These are phyloP conservation scores for Nasonovia ribisnigri DNA, from an alignment of 2,888 invertebrate species.

Conservation along the genomic window DNA sequence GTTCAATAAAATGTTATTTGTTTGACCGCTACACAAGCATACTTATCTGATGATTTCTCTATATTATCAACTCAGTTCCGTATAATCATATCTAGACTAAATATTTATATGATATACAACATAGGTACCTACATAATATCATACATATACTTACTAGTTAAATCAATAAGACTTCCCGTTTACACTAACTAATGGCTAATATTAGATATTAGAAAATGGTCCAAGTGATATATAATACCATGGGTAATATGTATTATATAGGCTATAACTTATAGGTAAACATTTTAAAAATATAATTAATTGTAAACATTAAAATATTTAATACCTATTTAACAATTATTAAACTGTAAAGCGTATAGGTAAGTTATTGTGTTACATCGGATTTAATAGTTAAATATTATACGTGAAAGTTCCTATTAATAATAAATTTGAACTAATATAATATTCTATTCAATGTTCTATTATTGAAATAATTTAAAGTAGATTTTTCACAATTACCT, in stretches of 20 bases:
- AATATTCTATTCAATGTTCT: background rate
- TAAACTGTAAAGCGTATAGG: background rate
- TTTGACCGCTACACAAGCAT: background rate
- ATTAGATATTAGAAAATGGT: background rate
- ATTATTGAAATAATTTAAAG: background rate
- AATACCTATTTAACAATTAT: background rate
- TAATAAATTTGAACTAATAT: background rate
- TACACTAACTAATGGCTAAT: background rate
- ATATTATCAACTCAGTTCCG: background rate
- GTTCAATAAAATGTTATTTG: slow-evolving; percentile 5
- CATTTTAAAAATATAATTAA: background rate
- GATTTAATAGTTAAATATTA: background rate
- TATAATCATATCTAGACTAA: background rate
- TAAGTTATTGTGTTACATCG: background rate
- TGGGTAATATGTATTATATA: background rate
- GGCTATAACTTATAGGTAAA: background rate
- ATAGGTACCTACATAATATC: background rate
- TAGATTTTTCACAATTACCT: background rate
- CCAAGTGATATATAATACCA: background rate
- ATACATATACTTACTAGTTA: background rate
- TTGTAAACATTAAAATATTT: background rate
- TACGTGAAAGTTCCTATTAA: background rate
- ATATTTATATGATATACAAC: background rate
- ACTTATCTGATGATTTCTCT: background rate
- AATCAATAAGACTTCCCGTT: background rate